phyloP scores from a whole-genome alignment of 1,140 invertebrate species.

The Aphaenogaster ashmeadi region DNA sequence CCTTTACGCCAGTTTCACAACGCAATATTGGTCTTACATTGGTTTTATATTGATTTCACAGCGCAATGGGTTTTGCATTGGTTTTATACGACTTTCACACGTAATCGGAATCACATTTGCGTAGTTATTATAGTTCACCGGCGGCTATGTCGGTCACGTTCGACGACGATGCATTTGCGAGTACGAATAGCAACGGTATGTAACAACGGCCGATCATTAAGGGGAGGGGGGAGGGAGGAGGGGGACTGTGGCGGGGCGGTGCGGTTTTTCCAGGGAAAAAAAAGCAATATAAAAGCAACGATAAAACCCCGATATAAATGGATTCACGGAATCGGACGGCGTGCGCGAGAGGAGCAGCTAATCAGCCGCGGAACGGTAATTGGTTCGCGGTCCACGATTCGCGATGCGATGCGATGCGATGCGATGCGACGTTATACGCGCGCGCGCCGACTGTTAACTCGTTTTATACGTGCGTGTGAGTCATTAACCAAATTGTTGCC shows the following conservation, averaged over 20 bases:
- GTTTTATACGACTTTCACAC: conserved; percentile 53
- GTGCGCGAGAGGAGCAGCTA: conserved; percentile 55
- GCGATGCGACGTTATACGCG: not conserved
- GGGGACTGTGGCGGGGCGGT: not conserved
- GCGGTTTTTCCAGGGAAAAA: conserved; percentile 44
- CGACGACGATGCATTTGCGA: conserved; percentile 31
- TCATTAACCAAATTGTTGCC: conserved; percentile 60
- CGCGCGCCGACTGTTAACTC: conserved; percentile 23
- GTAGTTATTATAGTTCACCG: conserved; percentile 55
- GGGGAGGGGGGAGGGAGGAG: too few species aligned
- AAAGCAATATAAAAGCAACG: not conserved
- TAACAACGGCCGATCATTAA: not conserved
- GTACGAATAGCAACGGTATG: not conserved
- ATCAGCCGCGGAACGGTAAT: conserved; percentile 73
- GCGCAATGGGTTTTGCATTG: conserved; percentile 31
- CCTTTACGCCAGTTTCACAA: conserved; percentile 30
- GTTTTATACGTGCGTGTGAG: not conserved
- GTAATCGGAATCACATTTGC: conserved; percentile 56
- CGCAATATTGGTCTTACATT: conserved; percentile 33
- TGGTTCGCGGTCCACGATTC: conserved; percentile 65
- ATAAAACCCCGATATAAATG: conserved; percentile 43
- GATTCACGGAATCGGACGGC: conserved; percentile 56
- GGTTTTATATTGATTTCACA: conserved; percentile 51
- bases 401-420: not conserved
- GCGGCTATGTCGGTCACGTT: conserved; percentile 41